phyloP scores from a whole-genome alignment of 1,140 invertebrate species.

The Ptiloglossa arizonensis region DNA sequence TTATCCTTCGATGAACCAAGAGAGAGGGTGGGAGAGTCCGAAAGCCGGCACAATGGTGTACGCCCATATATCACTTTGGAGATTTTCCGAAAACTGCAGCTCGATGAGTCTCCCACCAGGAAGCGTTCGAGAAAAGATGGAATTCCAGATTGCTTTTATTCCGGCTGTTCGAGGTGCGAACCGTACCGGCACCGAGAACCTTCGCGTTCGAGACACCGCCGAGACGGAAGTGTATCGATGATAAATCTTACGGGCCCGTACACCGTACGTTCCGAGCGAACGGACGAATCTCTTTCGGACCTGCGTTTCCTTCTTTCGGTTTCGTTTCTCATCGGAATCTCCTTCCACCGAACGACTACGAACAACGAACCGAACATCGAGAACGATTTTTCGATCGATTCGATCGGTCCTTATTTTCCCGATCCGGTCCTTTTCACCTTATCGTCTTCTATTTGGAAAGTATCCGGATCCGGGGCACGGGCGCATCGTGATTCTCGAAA shows the following conservation, averaged over 20 bases:
- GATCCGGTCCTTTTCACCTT: conserved; percentile 71
- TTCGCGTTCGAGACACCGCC: background rate
- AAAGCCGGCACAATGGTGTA: conserved; percentile 74
- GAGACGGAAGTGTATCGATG: conserved; percentile 41
- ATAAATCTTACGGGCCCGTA: conserved; percentile 29
- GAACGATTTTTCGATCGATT: no score
- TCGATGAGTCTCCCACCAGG: conserved; percentile 71
- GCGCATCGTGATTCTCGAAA: conserved; percentile 28
- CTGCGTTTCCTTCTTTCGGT: background rate
- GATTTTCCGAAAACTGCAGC: conserved; percentile 75
- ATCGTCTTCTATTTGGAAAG: conserved; percentile 67
- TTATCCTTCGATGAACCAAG: conserved; percentile 70
- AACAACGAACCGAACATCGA: no score
- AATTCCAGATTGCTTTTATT: conserved; percentile 41
- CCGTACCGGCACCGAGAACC: conserved; percentile 11
- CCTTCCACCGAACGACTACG: no score
- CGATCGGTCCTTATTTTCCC: conserved; percentile 65
- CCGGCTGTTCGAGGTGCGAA: conserved; percentile 24
- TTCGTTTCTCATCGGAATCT: no score
- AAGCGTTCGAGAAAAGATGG: conserved; percentile 40
- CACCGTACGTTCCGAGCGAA: background rate
- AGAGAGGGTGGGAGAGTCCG: conserved; percentile 29
- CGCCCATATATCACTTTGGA: conserved; percentile 80
- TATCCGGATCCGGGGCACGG: conserved; percentile 37
- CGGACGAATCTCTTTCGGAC: conserved; percentile 6